Base-by-base conservation (phyloP, 1,140 invertebrate species). In the Hydropsyche tenuis region DNA sequence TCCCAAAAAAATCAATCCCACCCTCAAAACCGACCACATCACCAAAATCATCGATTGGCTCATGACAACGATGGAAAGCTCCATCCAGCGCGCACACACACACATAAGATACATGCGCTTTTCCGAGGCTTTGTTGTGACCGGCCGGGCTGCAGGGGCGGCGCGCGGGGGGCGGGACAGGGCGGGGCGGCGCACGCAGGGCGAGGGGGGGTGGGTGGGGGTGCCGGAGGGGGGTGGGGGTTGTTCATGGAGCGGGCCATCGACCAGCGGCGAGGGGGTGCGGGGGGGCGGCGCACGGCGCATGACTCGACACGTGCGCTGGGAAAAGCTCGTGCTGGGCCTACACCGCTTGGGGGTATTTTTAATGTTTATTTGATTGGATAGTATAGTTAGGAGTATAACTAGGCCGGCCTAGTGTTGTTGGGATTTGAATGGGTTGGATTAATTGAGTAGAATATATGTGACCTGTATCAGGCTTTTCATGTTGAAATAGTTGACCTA, bases 71-170 rank as follows among this genome's bases (percentile, higher is more conserved):
- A n/a, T n/a, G n/a, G n/a, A n/a, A n/a, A n/a, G n/a, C n/a, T n/a
- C n/a, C n/a, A n/a, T n/a, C n/a, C n/a, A n/a, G n/a, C n/a, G n/a
- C n/a, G n/a, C n/a, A n/a, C n/a, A n/a, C n/a, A n/a, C n/a, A n/a
- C n/a, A n/a, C n/a, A n/a, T n/a, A n/a, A n/a, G n/a, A n/a, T n/a
- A n/a, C n/a, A 18, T 60, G 60, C 23, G 30, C 20, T 27, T n/a
- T n/a, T n/a, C n/a, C 30, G 11, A 25, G 23, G 48, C 68, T 70
- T 70, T 70, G 68, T 70, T 70, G 68, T 70, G 68, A 70, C 25
- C 27, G 27, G 23, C 23, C 51, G 56, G 16, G 20, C 43, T 20
- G 23, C 9, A 20, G 22, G 56, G 12, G 56, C 14, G 27, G 37
- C 6, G 11, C 23, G 27, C 18, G 27, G 25, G 23, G 5, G 23